These are phyloP conservation scores for Enteromius mattozi DNA, from an alignment of 2,797 vertebrate species.

Conservation along the genomic window DNA sequence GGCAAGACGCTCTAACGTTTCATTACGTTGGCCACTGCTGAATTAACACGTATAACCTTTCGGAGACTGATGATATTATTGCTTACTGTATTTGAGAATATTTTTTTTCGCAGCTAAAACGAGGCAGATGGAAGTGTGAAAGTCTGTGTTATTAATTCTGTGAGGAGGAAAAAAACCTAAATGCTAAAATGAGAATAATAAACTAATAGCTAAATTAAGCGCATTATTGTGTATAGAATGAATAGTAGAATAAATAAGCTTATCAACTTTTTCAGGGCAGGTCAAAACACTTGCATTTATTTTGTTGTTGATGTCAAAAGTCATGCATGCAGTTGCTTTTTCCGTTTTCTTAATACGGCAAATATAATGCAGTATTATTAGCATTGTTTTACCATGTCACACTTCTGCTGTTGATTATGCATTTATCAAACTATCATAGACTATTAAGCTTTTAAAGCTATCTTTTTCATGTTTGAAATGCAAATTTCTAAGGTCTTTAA, in stretches of 20 bases:
- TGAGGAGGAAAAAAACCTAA: neutral
- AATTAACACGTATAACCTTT: slow-evolving; percentile 57
- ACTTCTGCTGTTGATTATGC: neutral
- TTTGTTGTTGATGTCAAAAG: neutral
- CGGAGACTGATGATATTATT: slow-evolving; percentile 52
- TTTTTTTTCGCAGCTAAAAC: neutral
- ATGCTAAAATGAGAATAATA: neutral
- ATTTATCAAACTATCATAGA: neutral
- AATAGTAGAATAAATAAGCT: neutral
- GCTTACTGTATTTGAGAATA: slow-evolving; percentile 42
- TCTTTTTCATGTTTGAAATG: neutral
- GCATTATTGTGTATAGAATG: neutral
- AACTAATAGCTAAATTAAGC: too few species aligned
- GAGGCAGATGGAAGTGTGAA: neutral
- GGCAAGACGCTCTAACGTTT: slow-evolving; percentile 60
- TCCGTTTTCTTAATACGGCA: too few species aligned
- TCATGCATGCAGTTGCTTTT: neutral
- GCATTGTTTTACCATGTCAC: neutral
- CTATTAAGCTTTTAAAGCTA: neutral
- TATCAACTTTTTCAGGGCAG: neutral
- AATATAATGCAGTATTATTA: neutral
- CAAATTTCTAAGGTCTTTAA: neutral
- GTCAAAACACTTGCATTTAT: neutral
- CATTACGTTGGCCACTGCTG: slow-evolving; percentile 58
- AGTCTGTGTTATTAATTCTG: neutral